Percentiles rank a stretch among this genome's conserved stretches.
These are phyloP conservation scores for Hydroisotoma schaefferi DNA, from an alignment of 2,888 invertebrate genomes.

Conservation along the genomic window DNA sequence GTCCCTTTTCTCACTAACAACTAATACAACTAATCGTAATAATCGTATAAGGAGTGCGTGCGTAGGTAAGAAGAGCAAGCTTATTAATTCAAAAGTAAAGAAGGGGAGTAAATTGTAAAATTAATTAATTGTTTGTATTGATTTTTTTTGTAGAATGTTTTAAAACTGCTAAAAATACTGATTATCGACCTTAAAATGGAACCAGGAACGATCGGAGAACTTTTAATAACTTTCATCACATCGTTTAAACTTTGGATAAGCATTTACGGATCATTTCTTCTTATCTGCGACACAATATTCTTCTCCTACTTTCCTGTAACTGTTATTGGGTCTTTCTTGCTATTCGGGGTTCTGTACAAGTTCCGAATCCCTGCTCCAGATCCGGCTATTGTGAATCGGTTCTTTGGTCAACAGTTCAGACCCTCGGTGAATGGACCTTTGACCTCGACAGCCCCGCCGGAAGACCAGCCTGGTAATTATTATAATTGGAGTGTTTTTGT, in stretches of 20 bases:
- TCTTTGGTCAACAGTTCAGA: conserved; percentile 28
- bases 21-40: no score
- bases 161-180: background rate
- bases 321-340: conserved; percentile 15
- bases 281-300: conserved; percentile 20
- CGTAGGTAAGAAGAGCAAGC: no score
- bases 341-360: conserved; percentile 17
- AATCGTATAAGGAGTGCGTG: no score
- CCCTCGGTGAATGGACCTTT: conserved; percentile 12
- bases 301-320: conserved; percentile 19
- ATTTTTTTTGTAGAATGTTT: no score
- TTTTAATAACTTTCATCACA: background rate
- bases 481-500: no score
- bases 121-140: no score
- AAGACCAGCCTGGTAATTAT: conserved; percentile 8
- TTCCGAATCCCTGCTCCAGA: conserved; percentile 22
- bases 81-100: no score
- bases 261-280: conserved; percentile 17
- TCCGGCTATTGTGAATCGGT: conserved; percentile 17
- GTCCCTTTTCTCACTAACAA: no score
- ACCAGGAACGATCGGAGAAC: background rate
- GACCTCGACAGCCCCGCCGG: background rate
- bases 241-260: conserved; percentile 32
- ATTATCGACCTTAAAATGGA: no score
- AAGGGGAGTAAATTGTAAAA: no score